A percentile compares a stretch with the other conserved stretches of the same genome.
Conservation (phyloP, 2,888 invertebrate genomes). For the Augochlorella aurata region DNA sequence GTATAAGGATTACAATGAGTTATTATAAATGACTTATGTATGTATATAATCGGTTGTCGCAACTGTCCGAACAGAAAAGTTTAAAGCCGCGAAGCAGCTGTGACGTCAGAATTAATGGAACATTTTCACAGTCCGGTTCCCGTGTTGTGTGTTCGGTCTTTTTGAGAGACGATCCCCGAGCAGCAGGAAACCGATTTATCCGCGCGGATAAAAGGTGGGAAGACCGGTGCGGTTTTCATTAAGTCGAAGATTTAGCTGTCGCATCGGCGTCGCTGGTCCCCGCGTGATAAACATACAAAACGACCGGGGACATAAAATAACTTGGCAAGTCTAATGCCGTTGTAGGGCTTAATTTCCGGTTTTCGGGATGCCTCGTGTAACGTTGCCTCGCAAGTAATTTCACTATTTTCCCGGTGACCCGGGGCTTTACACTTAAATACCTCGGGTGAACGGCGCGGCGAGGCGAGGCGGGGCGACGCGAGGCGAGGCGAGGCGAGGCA, state of each 20-base stretch:
- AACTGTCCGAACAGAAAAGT: too few relatives aligned
- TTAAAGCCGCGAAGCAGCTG: too few relatives aligned
- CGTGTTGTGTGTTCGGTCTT: too few relatives aligned
- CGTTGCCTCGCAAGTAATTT: slow-evolving; percentile 63
- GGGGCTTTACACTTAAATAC: slow-evolving; percentile 66
- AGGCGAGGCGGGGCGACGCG: background rate
- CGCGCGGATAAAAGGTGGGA: background rate
- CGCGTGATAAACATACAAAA: slow-evolving; percentile 36
- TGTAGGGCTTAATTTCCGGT: slow-evolving; percentile 57
- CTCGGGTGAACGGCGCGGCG: slow-evolving; percentile 54
- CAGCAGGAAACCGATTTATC: slow-evolving; percentile 46
- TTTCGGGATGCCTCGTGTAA: slow-evolving; percentile 59
- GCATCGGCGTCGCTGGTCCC: background rate
- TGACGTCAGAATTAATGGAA: too few relatives aligned
- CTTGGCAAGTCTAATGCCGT: slow-evolving; percentile 43
- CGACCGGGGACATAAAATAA: slow-evolving; percentile 32
- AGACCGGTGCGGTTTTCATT: slow-evolving; percentile 32
- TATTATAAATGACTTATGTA: too few relatives aligned
- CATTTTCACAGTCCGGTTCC: too few relatives aligned
- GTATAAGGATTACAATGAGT: too few relatives aligned
- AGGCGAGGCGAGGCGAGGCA: background rate
- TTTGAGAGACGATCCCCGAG: background rate
- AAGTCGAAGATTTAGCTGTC: slow-evolving; percentile 35
- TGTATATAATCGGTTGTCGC: too few relatives aligned
- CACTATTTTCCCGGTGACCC: slow-evolving; percentile 64